Evolutionary conservation across 1,140 invertebrate species (phyloP).

Genomic region (Drosophila hydei): DNA sequence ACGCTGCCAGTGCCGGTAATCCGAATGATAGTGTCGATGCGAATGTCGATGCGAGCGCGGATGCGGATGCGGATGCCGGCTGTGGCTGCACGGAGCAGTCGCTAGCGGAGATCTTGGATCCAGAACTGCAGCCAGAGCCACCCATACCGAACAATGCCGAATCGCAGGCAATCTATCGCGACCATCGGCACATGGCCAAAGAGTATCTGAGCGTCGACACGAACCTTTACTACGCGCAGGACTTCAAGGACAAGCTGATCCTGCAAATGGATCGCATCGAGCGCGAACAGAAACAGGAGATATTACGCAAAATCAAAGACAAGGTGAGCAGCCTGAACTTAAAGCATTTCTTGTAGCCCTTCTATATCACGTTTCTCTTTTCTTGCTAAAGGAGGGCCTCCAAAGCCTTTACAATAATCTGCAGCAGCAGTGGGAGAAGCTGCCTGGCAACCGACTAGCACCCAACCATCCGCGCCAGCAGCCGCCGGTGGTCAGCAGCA

Average conservation of each 20-base stretch:
- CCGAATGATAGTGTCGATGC: slow-evolving; percentile 19
- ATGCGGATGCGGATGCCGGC: slow-evolving; percentile 71
- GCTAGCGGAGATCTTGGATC: slow-evolving; percentile 90
- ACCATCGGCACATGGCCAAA: slow-evolving; percentile 91
- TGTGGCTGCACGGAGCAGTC: slow-evolving; percentile 86
- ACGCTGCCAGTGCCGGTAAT: slow-evolving; percentile 15
- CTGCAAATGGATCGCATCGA: slow-evolving; percentile 74
- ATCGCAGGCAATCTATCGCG: slow-evolving; percentile 92
- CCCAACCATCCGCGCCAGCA: slow-evolving; percentile 16
- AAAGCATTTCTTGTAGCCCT: background rate
- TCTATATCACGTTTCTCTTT: background rate
- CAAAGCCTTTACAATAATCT: slow-evolving; percentile 73
- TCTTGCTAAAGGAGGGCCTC: slow-evolving; percentile 49
- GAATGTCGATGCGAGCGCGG: slow-evolving; percentile 6
- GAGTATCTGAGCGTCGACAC: slow-evolving; percentile 88
- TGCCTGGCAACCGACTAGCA: slow-evolving; percentile 49
- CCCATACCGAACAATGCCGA: slow-evolving; percentile 91
- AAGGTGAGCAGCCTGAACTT: slow-evolving; percentile 45
- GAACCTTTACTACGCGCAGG: slow-evolving; percentile 76
- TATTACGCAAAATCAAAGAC: slow-evolving; percentile 74
- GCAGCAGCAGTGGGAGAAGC: slow-evolving; percentile 67
- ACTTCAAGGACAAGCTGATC: slow-evolving; percentile 75
- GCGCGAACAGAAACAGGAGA: slow-evolving; percentile 67
- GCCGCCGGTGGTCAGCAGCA: slow-evolving; percentile 7
- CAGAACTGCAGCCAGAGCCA: slow-evolving; percentile 90